These are phyloP conservation scores for Gopherus flavomarginatus DNA, from an alignment of 2,113 vertebrate genomes.

Conservation along the genomic window DNA sequence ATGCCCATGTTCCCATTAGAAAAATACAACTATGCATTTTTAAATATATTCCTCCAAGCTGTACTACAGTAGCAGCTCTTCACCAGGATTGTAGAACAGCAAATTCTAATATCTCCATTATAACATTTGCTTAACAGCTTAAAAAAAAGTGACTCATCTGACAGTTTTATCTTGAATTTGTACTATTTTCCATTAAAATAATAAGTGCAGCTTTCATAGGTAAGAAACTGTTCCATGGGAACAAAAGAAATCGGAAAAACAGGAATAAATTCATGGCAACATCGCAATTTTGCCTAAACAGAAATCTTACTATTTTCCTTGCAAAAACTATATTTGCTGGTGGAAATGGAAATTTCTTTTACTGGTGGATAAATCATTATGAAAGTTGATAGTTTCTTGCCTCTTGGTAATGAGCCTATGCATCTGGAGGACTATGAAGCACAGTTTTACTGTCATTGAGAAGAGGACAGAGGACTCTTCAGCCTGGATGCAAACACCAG, in stretches of 20 bases:
- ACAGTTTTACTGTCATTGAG: background rate
- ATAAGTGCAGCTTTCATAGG: background rate
- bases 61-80: background rate
- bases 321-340: background rate
- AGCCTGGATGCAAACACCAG: constrained; percentile 19
- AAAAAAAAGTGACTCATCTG: background rate
- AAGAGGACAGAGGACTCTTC: constrained; percentile 5
- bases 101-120: background rate
- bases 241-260: background rate
- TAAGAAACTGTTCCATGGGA: background rate
- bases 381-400: background rate
- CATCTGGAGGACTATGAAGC: background rate
- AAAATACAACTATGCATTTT: background rate
- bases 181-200: background rate
- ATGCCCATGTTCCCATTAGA: background rate
- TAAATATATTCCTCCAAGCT: background rate
- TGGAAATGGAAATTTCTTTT: background rate
- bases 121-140: background rate
- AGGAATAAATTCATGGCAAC: background rate
- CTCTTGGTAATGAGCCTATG: background rate
- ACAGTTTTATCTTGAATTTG: background rate
- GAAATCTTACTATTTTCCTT: background rate
- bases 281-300: background rate
- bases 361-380: background rate
- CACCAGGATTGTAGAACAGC: background rate